Conservation (phyloP, 2,113 vertebrate genomes). For the Recurvirostra avosetta region DNA sequence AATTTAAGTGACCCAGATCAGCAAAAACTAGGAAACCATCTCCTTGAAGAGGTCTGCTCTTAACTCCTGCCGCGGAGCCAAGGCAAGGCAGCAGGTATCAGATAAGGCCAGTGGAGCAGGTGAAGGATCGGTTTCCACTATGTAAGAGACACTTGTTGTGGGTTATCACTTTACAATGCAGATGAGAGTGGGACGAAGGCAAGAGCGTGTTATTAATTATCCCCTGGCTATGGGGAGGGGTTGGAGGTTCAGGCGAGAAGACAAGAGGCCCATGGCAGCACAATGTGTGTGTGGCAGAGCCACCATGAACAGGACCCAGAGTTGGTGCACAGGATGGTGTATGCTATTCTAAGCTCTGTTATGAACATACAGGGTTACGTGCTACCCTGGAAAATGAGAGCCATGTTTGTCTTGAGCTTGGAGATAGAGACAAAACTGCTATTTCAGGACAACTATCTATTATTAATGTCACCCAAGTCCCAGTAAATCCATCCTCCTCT, state of each 20-base stretch:
- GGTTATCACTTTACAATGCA: not conserved
- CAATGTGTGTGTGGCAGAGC: not conserved
- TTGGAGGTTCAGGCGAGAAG: not conserved
- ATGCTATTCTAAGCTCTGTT: not conserved
- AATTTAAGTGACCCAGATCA: constrained; percentile 1
- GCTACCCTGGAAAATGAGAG: not conserved
- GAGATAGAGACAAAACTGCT: not conserved
- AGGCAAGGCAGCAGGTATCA: not conserved
- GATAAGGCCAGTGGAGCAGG: not conserved
- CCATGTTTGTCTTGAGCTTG: not conserved
- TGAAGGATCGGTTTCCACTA: not conserved
- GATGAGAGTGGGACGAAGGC: not conserved
- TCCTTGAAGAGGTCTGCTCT: not conserved
- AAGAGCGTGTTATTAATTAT: not conserved
- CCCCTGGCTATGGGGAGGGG: not conserved
- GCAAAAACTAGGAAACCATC: not conserved
- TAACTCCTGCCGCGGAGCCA: not conserved
- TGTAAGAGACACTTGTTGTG: not conserved
- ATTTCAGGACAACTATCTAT: not conserved
- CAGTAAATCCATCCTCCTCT: not conserved
- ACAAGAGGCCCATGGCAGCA: not conserved
- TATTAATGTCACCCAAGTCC: not conserved
- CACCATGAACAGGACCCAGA: not conserved
- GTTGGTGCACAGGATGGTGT: not conserved
- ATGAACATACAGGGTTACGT: not conserved